Evolutionary conservation across 2,113 vertebrate genomes (phyloP).

Genomic region (Phrynosoma platyrhinos): DNA sequence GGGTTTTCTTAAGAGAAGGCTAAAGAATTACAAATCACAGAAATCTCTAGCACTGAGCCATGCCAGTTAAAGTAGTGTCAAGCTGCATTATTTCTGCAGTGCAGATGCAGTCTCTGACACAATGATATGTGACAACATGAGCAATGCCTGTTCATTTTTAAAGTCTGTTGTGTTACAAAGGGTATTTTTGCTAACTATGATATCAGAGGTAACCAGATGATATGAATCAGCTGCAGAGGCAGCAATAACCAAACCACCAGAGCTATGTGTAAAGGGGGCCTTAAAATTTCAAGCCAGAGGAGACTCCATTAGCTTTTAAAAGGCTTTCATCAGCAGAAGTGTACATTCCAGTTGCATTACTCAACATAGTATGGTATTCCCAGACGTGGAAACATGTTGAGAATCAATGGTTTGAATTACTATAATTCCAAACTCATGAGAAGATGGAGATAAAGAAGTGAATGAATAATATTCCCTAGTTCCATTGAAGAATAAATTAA

Average conservation of each 20-base stretch:
- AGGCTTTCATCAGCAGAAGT: not conserved
- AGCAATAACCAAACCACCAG: not conserved
- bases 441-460: not conserved
- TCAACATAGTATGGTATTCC: not conserved
- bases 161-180: not conserved
- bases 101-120: not conserved
- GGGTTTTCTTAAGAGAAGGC: too few relatives aligned
- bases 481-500: not conserved
- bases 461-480: conserved; percentile 15
- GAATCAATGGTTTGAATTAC: not conserved
- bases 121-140: not conserved
- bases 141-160: not conserved
- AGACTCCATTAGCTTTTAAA: not conserved
- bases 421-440: not conserved
- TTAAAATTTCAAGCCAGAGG: too few relatives aligned
- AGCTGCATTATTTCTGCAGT: too few relatives aligned
- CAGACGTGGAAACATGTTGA: not conserved
- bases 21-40: too few relatives aligned
- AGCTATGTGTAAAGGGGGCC: not conserved
- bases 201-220: not conserved
- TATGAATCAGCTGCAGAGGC: not conserved
- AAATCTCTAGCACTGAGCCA: too few relatives aligned
- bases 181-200: not conserved
- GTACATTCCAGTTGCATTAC: not conserved
- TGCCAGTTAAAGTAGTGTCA: too few relatives aligned